A percentile compares a stretch with the other conserved stretches of the same genome.
phyloP scores from a whole-genome alignment of 2,797 vertebrate genomes.

The Tapirus indicus region DNA sequence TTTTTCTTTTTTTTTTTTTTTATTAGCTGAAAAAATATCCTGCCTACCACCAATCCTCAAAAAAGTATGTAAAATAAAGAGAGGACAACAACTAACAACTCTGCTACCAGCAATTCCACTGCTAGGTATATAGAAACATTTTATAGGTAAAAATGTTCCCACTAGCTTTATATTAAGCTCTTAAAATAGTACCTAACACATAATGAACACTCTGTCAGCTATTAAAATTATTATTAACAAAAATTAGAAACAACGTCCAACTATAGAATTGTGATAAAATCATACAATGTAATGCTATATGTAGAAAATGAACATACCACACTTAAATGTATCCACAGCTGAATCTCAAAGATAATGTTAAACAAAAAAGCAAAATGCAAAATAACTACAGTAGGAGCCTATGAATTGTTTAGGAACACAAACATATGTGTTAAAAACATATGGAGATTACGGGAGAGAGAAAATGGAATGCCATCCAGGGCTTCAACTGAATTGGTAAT shows the following conservation, averaged over 20 bases:
- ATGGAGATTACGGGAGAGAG: not conserved
- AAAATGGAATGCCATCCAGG: not conserved
- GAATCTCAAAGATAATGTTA: conserved; percentile 52
- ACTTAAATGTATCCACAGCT: not conserved
- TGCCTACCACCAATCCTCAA: not conserved
- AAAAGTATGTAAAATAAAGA: conserved; percentile 9
- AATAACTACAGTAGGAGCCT: not conserved
- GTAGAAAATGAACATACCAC: conserved; percentile 1
- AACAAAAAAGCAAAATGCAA: conserved; percentile 8
- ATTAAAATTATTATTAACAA: conserved; percentile 49
- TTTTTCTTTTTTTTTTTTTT: not conserved
- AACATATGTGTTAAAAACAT: conserved; percentile 34
- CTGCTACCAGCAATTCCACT: not conserved
- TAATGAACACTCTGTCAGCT: not conserved
- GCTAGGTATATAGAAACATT: not conserved
- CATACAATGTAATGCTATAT: not conserved
- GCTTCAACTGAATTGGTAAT: not conserved
- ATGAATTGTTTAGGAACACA: conserved; percentile 11
- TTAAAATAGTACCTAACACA: conserved; percentile 15
- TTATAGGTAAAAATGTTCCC: conserved; percentile 20
- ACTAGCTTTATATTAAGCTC: not conserved
- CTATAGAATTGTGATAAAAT: not conserved
- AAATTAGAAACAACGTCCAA: conserved; percentile 29
- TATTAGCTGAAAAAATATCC: conserved; percentile 41
- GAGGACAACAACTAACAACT: conserved; percentile 16